Base-by-base conservation (phyloP, 2,113 vertebrate genomes). In the Onychostruthus taczanowskii region DNA sequence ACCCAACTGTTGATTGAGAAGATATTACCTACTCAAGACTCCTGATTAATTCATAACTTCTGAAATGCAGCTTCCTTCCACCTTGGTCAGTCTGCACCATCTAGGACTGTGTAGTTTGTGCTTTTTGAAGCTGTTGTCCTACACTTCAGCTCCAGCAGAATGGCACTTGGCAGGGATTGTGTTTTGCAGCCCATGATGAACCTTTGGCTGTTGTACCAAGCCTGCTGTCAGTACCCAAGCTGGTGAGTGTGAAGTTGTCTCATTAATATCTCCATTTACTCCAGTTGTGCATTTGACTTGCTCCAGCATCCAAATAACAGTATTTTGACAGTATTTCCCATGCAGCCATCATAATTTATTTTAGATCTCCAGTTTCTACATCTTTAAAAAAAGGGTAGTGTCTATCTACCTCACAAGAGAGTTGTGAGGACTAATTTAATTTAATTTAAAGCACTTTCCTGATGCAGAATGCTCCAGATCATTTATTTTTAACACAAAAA, bases 351-450 rank as follows among this genome's bases (percentile, higher is more conserved):
- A 47, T 41, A 46, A 67, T 78, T 87, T 73, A 39, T 75, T 85
- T 92, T 78, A 93, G 31, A 56, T 78, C 41, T 89, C 90, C n/a
- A 68, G 47, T 90, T 91, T 94, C 50, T 82, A 62, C 31, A 82
- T 77, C 63, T 93, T 93, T 75, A 66, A 95, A 92, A 95, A 72
- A 19, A 50, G 18, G 67, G 68, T 73, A 72, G 49, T 72, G 61
- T 47, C 68, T 92, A 30, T 33, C 63, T 93, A 44, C 44, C 55
- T 96, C 93, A 94, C 83, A 69, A 89, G 55, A 76, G 86, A 75
- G 16, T 63, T 94, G 82, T 91, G 90, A 97, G 92, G 70, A 90
- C 58, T 95, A 78, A 90, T 92, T 86, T 82, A 77, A 84, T 69
- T 85, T 90, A 43, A 63, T 90, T 77, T 77, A 70, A 74, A 92